A percentile compares a stretch with the other conserved stretches of the same genome.
These are phyloP conservation scores for Ganaspis brasiliensis DNA, from an alignment of 2,888 invertebrate species.

Conservation along the genomic window DNA sequence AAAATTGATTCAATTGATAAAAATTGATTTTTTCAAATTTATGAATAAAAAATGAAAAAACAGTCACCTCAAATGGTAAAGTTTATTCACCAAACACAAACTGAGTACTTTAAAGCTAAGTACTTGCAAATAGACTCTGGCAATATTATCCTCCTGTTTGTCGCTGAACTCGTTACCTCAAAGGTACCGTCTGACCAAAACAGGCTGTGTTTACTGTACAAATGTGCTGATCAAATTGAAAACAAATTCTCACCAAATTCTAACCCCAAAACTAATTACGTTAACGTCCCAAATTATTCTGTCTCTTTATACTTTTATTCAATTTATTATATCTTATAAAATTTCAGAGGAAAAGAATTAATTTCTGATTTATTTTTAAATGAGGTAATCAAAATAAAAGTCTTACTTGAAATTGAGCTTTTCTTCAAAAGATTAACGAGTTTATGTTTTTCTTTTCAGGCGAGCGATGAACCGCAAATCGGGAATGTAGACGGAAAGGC, in stretches of 20 bases:
- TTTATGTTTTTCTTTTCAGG: conserved; percentile 65
- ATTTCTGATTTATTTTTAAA: too few species aligned
- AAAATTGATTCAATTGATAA: too few species aligned
- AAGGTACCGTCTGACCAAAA: conserved; percentile 27
- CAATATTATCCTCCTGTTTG: conserved; percentile 25
- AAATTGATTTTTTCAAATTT: too few species aligned
- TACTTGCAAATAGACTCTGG: conserved; percentile 16
- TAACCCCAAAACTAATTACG: background rate
- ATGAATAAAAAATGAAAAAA: background rate
- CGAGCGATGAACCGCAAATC: conserved; percentile 67
- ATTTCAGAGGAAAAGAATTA: too few species aligned
- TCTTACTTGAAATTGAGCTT: too few species aligned
- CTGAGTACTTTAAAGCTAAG: conserved; percentile 22
- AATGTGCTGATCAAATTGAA: background rate
- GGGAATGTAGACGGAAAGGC: conserved; percentile 73
- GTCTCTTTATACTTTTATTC: too few species aligned
- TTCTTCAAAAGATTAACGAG: conserved; percentile 14
- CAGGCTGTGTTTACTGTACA: background rate
- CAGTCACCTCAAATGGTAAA: background rate
- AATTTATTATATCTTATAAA: too few species aligned
- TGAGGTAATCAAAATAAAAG: too few species aligned
- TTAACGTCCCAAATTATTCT: background rate
- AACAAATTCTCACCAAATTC: background rate
- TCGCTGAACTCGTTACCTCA: conserved; percentile 14
- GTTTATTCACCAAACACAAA: background rate